Evolutionary conservation across 2,888 invertebrate genomes (phyloP), one percentile per base, ranked within the genome.

Genomic region (Drosophila affinis): DNA sequence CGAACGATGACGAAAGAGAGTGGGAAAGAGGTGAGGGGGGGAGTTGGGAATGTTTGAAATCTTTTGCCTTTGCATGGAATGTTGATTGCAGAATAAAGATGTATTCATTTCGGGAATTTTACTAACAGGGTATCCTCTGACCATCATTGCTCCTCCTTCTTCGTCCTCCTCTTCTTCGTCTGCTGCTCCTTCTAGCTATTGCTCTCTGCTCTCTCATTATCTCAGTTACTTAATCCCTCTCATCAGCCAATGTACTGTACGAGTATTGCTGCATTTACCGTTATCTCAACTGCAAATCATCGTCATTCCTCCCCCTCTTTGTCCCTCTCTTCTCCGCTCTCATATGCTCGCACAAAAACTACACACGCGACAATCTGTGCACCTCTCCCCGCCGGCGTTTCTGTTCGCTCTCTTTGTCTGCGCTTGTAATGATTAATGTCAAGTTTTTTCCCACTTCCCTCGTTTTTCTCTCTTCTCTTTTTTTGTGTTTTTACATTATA

Each of bases 391-490:
- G 9, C 12, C 7, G 10, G 18, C 32, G 9, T 17, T 29, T 34
- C 10, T 34, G 45, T 27, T 27, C 6, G 21, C 34, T 29, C 58
- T 54, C 64, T 76, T 76, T 85, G 77, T 70, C 77, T 79, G 80
- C 71, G 73, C 85, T 88, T 72, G 69, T 61, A 81, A 87, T 87
- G 86, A 87, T 89, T 88, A 87, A 89, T 89, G 89, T 77, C 61
- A 72, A 71, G 71, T 78, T 78, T 75, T 89, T 76, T 52, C 49
- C 58, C 59, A 59, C 48, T 52, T 59, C 64, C 53, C 4, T 12
- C 21, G 59, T 60, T 47, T 62, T 46, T 48, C 73, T 58, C 60
- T 72, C 52, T 65, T 70, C 54, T 34, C 72, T 64, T 54, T 71
- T 56, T 56, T 62, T 68, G 52, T 68, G 57, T 48, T 57, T 58